These are phyloP conservation scores for Haemorhous mexicanus DNA, from an alignment of 2,113 vertebrate species.

Conservation along the genomic window DNA sequence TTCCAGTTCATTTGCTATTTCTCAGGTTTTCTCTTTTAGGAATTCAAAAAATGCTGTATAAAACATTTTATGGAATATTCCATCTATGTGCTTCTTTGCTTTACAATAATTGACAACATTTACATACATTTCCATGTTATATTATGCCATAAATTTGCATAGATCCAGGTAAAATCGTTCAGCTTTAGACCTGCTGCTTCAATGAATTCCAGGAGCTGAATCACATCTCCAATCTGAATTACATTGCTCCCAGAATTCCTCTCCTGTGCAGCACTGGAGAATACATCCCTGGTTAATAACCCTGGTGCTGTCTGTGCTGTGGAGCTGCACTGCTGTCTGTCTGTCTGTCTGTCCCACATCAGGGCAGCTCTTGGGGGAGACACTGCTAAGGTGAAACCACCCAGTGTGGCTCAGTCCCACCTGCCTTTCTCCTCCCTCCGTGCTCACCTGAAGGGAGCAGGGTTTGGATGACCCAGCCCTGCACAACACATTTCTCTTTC, in stretches of 20 bases:
- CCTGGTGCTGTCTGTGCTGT: fast-evolving
- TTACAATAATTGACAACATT: conserved; percentile 76
- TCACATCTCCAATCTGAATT: background rate
- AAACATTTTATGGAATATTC: conserved; percentile 56
- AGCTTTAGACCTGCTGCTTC: background rate
- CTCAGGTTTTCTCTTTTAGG: conserved; percentile 1
- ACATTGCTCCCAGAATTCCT: background rate
- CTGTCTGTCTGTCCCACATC: background rate
- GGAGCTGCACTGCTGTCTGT: background rate
- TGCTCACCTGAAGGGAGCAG: fast-evolving
- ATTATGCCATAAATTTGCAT: conserved; percentile 74
- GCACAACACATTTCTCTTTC: background rate
- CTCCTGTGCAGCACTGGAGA: background rate
- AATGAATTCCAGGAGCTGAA: background rate
- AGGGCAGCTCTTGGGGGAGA: fast-evolving
- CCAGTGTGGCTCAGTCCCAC: fast-evolving
- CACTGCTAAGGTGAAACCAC: fast-evolving
- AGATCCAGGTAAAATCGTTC: conserved; percentile 32
- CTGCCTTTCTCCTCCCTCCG: background rate
- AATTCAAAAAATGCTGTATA: background rate
- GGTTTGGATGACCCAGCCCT: background rate
- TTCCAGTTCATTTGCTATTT: conserved; percentile 55
- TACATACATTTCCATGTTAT: conserved; percentile 71
- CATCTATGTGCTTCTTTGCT: conserved; percentile 44
- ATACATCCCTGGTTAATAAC: background rate